Evolutionary conservation across 2,888 invertebrate species (phyloP), one percentile per base, ranked within the genome.

Genomic region (Tetrapedia diversipes): DNA sequence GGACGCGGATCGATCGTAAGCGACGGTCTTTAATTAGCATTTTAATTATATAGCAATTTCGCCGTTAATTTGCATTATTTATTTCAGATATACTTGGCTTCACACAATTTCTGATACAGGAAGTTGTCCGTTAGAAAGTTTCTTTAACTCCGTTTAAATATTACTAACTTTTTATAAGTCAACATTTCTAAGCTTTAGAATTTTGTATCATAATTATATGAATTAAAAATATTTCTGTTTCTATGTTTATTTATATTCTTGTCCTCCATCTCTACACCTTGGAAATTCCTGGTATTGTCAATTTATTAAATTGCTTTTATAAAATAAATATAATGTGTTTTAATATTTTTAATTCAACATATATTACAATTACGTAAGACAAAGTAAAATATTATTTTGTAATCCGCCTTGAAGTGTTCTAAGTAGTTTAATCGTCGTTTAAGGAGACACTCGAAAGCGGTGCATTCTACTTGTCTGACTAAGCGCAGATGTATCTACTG

Each of bases 71-170:
- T 70, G 47, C 54, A 65, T 60, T 65, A 69, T 73, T 74, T 19
- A 37, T 86, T 88, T 59, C 80, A 89, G 89, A 78, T 49, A 88
- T 89, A 70, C 65, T 90, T 49, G 82, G 72, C 0, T 83, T 84
- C 51, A 90, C 90, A 8, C 88, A 89, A 54, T 90, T 87, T 66
- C 47, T 90, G 14, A 74, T 57, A 32, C 69, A 70, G 22, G 84
- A 84, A 7, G 57, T 57, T 45, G 8, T 63, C n/a, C 53, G 34
- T 14, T 73, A 51, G 65, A 1, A 19, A 49, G 0, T 43, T 16
- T 27, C 14, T n/a, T 19, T n/a, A 19, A 4, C n/a, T 37, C 2
- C 56, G 0, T 1, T 2, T 16, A 8, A 51, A 41, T 16, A 22
- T 19, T 45, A 34, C n/a, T 4, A 32, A 41, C 32, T 51, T 10